Conservation (phyloP, 2,888 invertebrate genomes). For the Odontocerum albicorne region DNA sequence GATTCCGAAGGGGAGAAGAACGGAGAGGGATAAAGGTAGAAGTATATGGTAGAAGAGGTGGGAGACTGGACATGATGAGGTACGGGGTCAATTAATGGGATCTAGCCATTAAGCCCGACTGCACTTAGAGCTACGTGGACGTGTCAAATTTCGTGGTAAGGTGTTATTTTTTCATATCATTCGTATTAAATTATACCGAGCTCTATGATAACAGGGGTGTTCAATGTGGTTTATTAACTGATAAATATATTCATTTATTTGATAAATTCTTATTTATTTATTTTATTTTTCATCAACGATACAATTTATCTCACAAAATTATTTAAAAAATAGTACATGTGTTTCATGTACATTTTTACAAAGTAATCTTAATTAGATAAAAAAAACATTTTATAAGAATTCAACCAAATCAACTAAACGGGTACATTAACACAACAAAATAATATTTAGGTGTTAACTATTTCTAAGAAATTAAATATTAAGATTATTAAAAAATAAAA, state of each 20-base stretch:
- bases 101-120: conserved; percentile 5
- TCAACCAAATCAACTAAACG: too few relatives aligned
- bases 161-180: conserved; percentile 30
- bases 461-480: too few relatives aligned
- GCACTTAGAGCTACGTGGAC: conserved; percentile 21
- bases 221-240: not conserved
- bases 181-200: conserved; percentile 31
- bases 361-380: too few relatives aligned
- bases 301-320: too few relatives aligned
- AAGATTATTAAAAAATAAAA: too few relatives aligned
- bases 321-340: too few relatives aligned
- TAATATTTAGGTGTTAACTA: too few relatives aligned
- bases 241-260: too few relatives aligned
- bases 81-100: conserved; percentile 15
- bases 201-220: conserved; percentile 10
- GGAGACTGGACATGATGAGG: not conserved
- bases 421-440: too few relatives aligned
- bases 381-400: too few relatives aligned
- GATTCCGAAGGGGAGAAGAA: not conserved
- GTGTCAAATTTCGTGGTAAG: conserved; percentile 28
- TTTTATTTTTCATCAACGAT: not conserved
- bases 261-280: not conserved
- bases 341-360: too few relatives aligned
- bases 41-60: not conserved
- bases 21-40: not conserved